Evolutionary conservation across 2,113 vertebrate species (phyloP), one percentile per base, ranked within the genome.

Genomic region (Cheirogaleus medius): DNA sequence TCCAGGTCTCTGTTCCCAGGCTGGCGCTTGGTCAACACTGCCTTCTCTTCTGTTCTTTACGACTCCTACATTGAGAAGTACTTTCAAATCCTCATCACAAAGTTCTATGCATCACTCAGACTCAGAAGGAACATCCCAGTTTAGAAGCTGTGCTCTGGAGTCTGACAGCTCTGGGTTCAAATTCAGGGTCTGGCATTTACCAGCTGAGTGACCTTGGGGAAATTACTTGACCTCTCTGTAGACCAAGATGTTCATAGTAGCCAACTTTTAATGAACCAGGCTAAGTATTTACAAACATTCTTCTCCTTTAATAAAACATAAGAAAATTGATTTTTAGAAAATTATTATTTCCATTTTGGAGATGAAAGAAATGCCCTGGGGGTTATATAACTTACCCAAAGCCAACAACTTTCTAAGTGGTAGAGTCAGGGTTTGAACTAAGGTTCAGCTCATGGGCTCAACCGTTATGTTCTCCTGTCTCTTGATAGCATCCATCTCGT

Each of bases 1-100:
- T 95, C 94, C 86, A 81, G 71, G 25, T 54, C 54, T 71, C 88
- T 84, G 34, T 91, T 91, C 27, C 78, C 56, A 82, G 27, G 52
- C 69, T n/a, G 63, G 17, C 63, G 6, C 58, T 11, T 0, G 29
- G 54, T 80, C 47, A 76, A 15, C 15, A 20, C 7, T 58, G 58
- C 20, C 25, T 90, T 89, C 69, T 73, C 37, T 77, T 77, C 21
- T 76, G 34, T 56, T 34, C 37, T 69, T 78, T 74, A 12, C 78
- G 85, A 86, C 15, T 73, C 74, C 1, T n/a, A 39, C 52, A 66
- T 87, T 32, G 60, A 78, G 78, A 89, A 69, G 29, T 7, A 32
- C 44, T 91, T 96, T 87, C 39, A 78, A 77, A 78, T 47, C 54
- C 60, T 73, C 56, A 20, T 23, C 60, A 13, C 68, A 37, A 66